Base-by-base conservation (phyloP, 2,888 invertebrate species). In the Synergus gifuensis region DNA sequence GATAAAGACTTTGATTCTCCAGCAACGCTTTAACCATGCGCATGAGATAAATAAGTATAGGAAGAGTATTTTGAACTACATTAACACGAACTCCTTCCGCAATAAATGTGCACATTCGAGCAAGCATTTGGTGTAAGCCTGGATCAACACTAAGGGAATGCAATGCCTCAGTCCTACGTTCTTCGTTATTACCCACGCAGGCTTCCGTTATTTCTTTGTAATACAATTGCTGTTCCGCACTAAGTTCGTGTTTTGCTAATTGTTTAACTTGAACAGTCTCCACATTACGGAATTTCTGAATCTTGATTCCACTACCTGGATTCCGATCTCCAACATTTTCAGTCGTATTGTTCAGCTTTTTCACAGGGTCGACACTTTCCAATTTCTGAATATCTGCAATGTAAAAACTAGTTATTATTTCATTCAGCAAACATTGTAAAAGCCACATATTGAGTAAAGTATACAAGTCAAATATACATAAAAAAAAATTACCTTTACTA, bases 201-300 rank as follows among this genome's bases (percentile, higher is more conserved):
- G 99, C 99, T 92, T 99, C 99, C 0, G 99, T 99, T 82, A 99
- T 98, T 93, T 99, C 99, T 91, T 99, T 99, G 91, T 99, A 99
- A 93, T 99, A 99, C 76, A 99, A 93, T 92, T 99, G 99, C 88
- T 99, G 99, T 90, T 99, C 99, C 14, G 99, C 98, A 79, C 98
- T 98, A 66, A 99, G 92, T 91, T 99, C 99, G 90, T 99, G 99
- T 0, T 98, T 98, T 0, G 98, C 98, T 67, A 98, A 92, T 89
- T 98, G 98, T 90, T 98, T 98, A 22, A 99, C 96, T 89, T 98
- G 97, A 9, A 98, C 98, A 1, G 98, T 98, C 93, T 98, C 98
- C 0, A 98, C 96, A 87, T 98, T 97, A 84, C 97, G 95, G 79
- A 98, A 92, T 86, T 97, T 96, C 80, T 97, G 97, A 84, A 95